Percentiles rank a stretch among this genome's conserved stretches.
Conservation (phyloP, 2,888 invertebrate genomes). For the Psococerastis gibbosa region DNA sequence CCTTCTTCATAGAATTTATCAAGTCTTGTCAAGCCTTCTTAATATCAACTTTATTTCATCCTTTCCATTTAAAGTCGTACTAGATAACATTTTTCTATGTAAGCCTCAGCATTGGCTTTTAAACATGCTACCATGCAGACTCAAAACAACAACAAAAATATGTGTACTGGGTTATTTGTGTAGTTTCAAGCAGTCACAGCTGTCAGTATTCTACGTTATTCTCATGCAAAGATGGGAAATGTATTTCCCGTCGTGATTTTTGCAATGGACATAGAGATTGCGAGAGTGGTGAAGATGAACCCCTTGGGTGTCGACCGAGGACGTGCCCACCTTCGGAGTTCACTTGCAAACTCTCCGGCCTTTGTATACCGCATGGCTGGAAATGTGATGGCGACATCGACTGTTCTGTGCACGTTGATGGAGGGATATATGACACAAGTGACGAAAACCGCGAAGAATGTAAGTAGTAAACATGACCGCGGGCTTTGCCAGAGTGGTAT, state of each 20-base stretch:
- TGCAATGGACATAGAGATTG: slow-evolving; percentile 45
- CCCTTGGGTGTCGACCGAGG: slow-evolving; percentile 33
- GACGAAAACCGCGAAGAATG: slow-evolving; percentile 29
- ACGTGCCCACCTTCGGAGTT: slow-evolving; percentile 51
- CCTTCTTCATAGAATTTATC: too few species aligned
- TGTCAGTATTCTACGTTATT: too few species aligned
- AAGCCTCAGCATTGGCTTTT: too few species aligned
- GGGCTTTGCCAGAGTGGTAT: too few species aligned
- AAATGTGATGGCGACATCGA: slow-evolving; percentile 59
- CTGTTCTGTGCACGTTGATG: slow-evolving; percentile 52
- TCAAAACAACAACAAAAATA: too few species aligned
- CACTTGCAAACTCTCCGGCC: slow-evolving; percentile 45
- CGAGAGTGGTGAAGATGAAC: slow-evolving; percentile 42
- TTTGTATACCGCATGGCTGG: slow-evolving; percentile 58
- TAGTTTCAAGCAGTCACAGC: too few species aligned
- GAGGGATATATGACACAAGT: slow-evolving; percentile 31
- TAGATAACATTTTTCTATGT: too few species aligned
- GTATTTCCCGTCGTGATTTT: slow-evolving; percentile 40
- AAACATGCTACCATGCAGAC: too few species aligned
- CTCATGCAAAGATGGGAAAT: slow-evolving; percentile 37
- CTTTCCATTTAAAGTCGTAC: too few species aligned
- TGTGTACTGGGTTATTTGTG: too few species aligned
- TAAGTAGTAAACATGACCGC: slow-evolving; percentile 26
- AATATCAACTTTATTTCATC: too few species aligned
- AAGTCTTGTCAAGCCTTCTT: too few species aligned